Base-by-base conservation (phyloP, 2,113 vertebrate genomes). In the Coregonus clupeaformis region DNA sequence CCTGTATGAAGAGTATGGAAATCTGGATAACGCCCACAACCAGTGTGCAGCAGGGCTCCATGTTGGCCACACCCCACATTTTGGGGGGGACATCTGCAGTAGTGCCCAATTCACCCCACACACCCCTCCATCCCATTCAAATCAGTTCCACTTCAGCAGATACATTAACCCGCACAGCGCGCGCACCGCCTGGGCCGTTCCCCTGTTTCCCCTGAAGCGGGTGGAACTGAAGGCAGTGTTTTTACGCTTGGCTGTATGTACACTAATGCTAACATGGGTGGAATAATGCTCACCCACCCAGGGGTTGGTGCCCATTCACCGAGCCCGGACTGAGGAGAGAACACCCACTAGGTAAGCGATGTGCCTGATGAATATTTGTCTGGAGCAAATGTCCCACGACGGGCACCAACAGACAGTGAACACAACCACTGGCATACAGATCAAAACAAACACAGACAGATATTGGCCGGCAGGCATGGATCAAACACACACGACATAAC, bases 131-230 rank as follows among this genome's bases (percentile, higher is more conserved):
- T 72, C 60, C 29, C 30, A 62, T n/a, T 76, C 52, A 45, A 63
- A 84, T 83, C 84, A 80, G 79, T 82, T 80, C 71, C 63, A 77
- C 77, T 78, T 80, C 76, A 82, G 71, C 18, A 49, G 22, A 81
- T 77, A 78, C 27, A 77, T 73, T 71, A 81, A 42, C 68, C 72
- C 70, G 42, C 29, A 69, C 69, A 81, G 73, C 59, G 22, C 64
- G 32, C 52, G 16, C 11, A 55, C 18, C 24, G 5, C 74, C 73
- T 76, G 68, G 6, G 60, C 60, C 12, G 55, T 71, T 22, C 71
- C 5, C 49, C 69, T 59, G 47, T 42, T 71, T 20, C 71, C 5
- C 52, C 69, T 72, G 47, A 74, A 6, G 27, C 47, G 76, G 45
- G 52, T 66, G 67, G 71, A 64, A 29, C 49, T 32, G 29, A 75